Conservation (phyloP, 2,113 vertebrate genomes). For the Crotalus viridis region DNA sequence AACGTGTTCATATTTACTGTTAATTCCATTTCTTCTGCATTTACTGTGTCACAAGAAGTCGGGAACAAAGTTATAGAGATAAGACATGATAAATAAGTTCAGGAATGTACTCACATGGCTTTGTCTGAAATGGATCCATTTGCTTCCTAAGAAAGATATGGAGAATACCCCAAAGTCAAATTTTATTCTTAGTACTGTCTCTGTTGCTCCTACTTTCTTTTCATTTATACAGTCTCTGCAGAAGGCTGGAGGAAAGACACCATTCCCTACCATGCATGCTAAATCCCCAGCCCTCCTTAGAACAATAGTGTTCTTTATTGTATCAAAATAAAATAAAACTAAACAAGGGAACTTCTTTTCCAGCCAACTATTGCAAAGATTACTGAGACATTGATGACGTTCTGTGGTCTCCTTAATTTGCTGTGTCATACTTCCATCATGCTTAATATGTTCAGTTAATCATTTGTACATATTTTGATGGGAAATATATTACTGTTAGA, state of each 20-base stretch:
- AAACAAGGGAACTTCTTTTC: neutral
- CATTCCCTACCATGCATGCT: neutral
- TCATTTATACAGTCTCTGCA: neutral
- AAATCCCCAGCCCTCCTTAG: neutral
- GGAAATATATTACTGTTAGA: neutral
- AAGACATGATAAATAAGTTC: neutral
- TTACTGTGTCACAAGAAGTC: neutral
- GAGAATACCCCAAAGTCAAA: neutral
- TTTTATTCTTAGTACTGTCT: neutral
- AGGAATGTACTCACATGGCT: neutral
- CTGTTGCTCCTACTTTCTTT: neutral
- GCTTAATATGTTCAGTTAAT: neutral
- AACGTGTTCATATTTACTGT: neutral
- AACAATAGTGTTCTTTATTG: neutral
- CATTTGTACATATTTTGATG: neutral
- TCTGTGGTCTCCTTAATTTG: neutral
- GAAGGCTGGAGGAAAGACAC: neutral
- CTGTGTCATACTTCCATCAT: neutral
- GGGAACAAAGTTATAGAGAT: neutral
- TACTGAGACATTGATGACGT: neutral
- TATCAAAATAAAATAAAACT: neutral
- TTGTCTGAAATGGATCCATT: neutral
- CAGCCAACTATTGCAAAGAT: neutral
- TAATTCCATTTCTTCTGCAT: neutral
- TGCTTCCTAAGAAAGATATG: neutral